phyloP scores from a whole-genome alignment of 2,113 vertebrate species.

The Perccottus glenii region DNA sequence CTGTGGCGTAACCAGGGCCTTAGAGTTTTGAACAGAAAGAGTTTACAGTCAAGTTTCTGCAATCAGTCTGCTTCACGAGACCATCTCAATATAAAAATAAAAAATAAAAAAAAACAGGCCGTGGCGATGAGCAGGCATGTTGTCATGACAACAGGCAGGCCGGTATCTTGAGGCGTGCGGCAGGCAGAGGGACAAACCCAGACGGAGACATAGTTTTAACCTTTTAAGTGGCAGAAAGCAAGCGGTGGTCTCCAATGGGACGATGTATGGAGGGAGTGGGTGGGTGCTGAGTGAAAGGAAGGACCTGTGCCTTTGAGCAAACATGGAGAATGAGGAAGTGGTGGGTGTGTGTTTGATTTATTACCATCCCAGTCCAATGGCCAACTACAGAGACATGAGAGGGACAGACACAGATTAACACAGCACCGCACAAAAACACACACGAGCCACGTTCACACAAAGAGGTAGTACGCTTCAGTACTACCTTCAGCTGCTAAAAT shows the following conservation, averaged over 20 bases:
- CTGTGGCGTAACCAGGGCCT: slow-evolving; percentile 43
- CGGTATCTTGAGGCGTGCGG: slow-evolving; percentile 73
- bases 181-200: slow-evolving; percentile 61
- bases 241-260: slow-evolving; percentile 64
- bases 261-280: slow-evolving; percentile 40
- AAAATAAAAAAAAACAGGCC: slow-evolving; percentile 79
- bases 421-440: slow-evolving; percentile 22
- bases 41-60: slow-evolving; percentile 69
- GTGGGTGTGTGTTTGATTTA: slow-evolving; percentile 23
- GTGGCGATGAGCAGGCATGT: slow-evolving; percentile 86
- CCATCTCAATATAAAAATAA: slow-evolving; percentile 88
- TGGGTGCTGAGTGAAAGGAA: slow-evolving; percentile 8
- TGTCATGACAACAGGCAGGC: slow-evolving; percentile 94
- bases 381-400: slow-evolving; percentile 70
- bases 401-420: slow-evolving; percentile 68
- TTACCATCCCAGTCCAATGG: slow-evolving; percentile 64
- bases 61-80: slow-evolving; percentile 77
- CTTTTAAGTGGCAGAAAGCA: slow-evolving; percentile 76
- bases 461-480: neutral
- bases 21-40: slow-evolving; percentile 44
- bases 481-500: too few species aligned
- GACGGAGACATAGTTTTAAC: slow-evolving; percentile 74
- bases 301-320: slow-evolving; percentile 48
- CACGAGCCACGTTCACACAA: slow-evolving; percentile 22
- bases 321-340: slow-evolving; percentile 57